phyloP scores from a whole-genome alignment of 2,797 vertebrate genomes.

The Sparidentex hasta region DNA sequence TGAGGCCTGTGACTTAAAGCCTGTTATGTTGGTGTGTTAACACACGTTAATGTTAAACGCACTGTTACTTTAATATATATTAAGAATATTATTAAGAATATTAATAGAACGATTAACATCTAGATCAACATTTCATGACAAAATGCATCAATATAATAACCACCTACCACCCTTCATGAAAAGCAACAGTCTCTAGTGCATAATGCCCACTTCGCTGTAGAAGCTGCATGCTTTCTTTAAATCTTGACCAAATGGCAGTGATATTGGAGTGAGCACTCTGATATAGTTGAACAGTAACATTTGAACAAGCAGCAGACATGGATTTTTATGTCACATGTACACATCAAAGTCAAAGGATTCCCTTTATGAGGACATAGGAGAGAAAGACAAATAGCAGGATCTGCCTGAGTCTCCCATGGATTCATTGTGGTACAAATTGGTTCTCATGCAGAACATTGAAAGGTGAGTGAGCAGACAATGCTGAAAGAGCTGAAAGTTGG shows the following conservation, averaged over 20 bases:
- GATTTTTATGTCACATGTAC: conserved; percentile 20
- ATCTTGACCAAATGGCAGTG: not conserved
- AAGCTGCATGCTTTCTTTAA: not conserved
- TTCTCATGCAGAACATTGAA: conserved; percentile 57
- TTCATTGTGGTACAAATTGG: conserved; percentile 39
- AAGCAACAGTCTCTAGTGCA: not conserved
- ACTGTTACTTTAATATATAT: no score
- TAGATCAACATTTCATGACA: not conserved
- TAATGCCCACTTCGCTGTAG: not conserved
- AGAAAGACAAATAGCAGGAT: conserved; percentile 32
- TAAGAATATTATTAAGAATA: no score
- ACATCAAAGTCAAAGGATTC: conserved; percentile 34
- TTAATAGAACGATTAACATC: not conserved
- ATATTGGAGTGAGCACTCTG: not conserved
- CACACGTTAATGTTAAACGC: no score
- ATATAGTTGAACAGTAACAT: conserved; percentile 12
- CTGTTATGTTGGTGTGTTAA: no score
- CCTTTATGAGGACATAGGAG: conserved; percentile 22
- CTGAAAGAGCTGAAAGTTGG: conserved; percentile 8
- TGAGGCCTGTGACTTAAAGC: no score
- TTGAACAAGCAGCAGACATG: conserved; percentile 14
- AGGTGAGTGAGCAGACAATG: conserved; percentile 39
- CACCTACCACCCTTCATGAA: not conserved
- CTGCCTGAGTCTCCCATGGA: conserved; percentile 20
- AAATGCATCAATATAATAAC: not conserved